These are phyloP conservation scores for Henricia sp. DNA, from an alignment of 53 echinoderm and acorn worm genomes.

Conservation along the genomic window DNA sequence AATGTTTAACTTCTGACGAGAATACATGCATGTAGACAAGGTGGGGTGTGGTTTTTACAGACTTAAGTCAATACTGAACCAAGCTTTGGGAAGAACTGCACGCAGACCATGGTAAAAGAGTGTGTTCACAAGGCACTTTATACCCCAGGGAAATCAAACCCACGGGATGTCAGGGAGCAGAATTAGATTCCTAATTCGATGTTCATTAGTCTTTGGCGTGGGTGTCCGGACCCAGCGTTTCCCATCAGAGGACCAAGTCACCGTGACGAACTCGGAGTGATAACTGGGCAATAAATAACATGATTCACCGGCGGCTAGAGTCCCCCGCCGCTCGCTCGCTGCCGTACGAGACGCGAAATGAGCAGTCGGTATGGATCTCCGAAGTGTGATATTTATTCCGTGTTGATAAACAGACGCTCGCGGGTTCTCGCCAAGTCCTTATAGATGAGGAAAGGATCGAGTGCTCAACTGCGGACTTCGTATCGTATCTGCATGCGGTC, in stretches of 20 bases:
- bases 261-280: conserved; percentile 19
- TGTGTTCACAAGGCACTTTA: too few species aligned
- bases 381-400: conserved; percentile 52
- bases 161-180: conserved; percentile 32
- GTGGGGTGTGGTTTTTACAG: too few species aligned
- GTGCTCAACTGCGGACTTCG: too few species aligned
- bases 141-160: conserved; percentile 57
- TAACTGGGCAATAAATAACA: conserved; percentile 44
- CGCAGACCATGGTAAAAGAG: too few species aligned
- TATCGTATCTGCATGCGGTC: too few species aligned
- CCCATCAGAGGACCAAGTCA: conserved; percentile 51
- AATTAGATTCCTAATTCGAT: conserved; percentile 71
- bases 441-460: too few species aligned
- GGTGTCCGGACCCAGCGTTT: conserved; percentile 19
- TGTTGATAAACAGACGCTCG: conserved; percentile 64
- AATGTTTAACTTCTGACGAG: too few species aligned
- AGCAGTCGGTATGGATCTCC: neutral
- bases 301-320: conserved; percentile 27
- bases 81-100: too few species aligned
- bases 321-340: neutral
- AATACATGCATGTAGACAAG: too few species aligned
- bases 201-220: conserved; percentile 67
- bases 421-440: too few species aligned
- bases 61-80: too few species aligned
- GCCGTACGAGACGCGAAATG: neutral